phyloP scores from a whole-genome alignment of 2,888 invertebrate genomes.

The Junonia oenone region DNA sequence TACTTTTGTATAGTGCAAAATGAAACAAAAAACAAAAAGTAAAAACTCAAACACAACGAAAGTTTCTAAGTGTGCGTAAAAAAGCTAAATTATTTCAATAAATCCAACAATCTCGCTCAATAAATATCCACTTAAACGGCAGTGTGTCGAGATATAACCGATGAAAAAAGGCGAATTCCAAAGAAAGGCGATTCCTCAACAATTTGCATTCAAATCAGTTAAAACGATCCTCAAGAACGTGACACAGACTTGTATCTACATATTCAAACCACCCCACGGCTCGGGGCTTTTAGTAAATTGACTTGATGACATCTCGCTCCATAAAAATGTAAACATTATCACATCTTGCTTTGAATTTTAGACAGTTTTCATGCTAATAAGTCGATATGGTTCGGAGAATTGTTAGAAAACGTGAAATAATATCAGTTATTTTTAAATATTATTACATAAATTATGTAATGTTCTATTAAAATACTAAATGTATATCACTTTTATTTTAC shows the following conservation, averaged over 20 bases:
- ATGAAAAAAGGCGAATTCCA: slow-evolving; percentile 17
- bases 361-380: background rate
- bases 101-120: background rate
- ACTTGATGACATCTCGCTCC: slow-evolving; percentile 28
- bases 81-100: no score
- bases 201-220: slow-evolving; percentile 45
- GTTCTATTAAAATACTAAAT: no score
- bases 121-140: slow-evolving; percentile 17
- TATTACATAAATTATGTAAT: no score
- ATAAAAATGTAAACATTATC: slow-evolving; percentile 25
- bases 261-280: slow-evolving; percentile 34
- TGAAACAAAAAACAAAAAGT: no score
- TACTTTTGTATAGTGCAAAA: no score
- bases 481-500: no score
- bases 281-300: slow-evolving; percentile 37
- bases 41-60: no score
- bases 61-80: no score
- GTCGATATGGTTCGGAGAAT: background rate
- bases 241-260: slow-evolving; percentile 34
- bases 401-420: background rate
- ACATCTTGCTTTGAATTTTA: slow-evolving; percentile 2
- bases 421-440: no score
- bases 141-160: slow-evolving; percentile 2
- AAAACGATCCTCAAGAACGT: slow-evolving; percentile 31
- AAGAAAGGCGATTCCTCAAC: slow-evolving; percentile 26